phyloP scores from a whole-genome alignment of 2,113 vertebrate species.

The Sitta europaea region DNA sequence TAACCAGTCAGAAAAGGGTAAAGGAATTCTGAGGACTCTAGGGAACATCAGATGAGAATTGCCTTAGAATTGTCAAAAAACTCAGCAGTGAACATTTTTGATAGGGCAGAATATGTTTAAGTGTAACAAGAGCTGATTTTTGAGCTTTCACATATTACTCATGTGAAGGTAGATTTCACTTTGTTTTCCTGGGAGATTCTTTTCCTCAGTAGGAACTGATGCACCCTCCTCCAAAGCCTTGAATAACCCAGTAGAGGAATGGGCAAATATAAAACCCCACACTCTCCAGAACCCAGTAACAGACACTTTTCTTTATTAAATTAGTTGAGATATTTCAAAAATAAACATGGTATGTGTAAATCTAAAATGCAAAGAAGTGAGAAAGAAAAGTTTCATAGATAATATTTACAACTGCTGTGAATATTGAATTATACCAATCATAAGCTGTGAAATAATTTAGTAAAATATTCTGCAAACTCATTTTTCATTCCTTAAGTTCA shows the following conservation, averaged over 20 bases:
- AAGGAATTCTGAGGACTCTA: not conserved
- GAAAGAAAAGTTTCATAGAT: not conserved
- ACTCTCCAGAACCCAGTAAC: not conserved
- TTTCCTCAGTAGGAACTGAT: not conserved
- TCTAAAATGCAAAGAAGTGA: not conserved
- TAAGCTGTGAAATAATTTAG: not conserved
- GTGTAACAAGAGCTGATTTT: not conserved
- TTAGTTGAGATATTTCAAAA: not conserved
- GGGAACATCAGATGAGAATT: not conserved
- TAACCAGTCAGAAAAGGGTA: not conserved
- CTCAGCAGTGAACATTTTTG: not conserved
- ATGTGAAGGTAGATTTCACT: not conserved
- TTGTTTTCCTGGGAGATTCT: not conserved
- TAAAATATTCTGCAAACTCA: not conserved
- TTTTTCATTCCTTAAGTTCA: constrained; percentile 4
- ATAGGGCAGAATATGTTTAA: not conserved
- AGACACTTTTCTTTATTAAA: not conserved
- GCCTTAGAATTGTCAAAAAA: not conserved
- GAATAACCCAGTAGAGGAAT: not conserved
- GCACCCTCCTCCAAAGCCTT: not conserved
- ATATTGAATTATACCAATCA: not conserved
- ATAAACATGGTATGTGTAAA: not conserved
- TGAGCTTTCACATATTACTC: not conserved
- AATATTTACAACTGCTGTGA: not conserved
- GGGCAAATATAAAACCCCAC: not conserved